A percentile compares a stretch with the other conserved stretches of the same genome.
These are phyloP conservation scores for Phyto melanocephala DNA, from an alignment of 2,888 invertebrate genomes.

Conservation along the genomic window DNA sequence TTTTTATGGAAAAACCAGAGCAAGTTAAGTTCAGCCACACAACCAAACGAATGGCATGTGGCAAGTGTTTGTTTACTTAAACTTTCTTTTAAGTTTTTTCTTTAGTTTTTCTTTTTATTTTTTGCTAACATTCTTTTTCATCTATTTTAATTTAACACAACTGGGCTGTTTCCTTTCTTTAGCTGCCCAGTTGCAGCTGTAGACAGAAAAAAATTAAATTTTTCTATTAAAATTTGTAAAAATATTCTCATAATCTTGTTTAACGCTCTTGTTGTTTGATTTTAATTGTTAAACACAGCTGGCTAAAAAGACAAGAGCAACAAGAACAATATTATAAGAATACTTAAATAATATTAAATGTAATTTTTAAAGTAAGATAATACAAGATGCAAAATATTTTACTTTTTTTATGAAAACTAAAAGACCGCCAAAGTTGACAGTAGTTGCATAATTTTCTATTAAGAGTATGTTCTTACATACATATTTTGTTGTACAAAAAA, in stretches of 20 bases:
- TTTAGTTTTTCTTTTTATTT: background rate
- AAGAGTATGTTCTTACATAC: constrained; percentile 10
- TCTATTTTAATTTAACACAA: constrained; percentile 19
- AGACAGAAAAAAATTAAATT: background rate
- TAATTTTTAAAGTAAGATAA: background rate
- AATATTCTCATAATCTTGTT: constrained; percentile 47
- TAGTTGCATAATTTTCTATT: constrained; percentile 60
- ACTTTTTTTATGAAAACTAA: background rate
- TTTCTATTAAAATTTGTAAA: constrained; percentile 34
- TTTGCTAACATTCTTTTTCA: constrained; percentile 17
- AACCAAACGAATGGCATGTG: constrained; percentile 32
- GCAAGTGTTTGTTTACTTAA: constrained; percentile 60
- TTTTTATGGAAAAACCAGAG: background rate
- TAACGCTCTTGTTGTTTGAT: constrained; percentile 46
- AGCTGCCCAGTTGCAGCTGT: constrained; percentile 45
- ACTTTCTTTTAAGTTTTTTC: constrained; percentile 20
- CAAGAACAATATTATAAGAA: background rate
- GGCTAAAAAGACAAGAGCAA: constrained; percentile 20
- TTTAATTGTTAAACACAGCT: constrained; percentile 63
- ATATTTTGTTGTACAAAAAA: constrained; percentile 10
- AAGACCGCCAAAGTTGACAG: constrained; percentile 47
- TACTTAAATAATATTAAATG: background rate
- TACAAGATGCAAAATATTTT: constrained; percentile 22
- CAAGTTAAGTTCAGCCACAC: background rate
- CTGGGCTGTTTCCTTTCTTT: background rate